Evolutionary conservation across 2,797 vertebrate species (phyloP), one percentile per base, ranked within the genome.

Genomic region (Coluber constrictor): DNA sequence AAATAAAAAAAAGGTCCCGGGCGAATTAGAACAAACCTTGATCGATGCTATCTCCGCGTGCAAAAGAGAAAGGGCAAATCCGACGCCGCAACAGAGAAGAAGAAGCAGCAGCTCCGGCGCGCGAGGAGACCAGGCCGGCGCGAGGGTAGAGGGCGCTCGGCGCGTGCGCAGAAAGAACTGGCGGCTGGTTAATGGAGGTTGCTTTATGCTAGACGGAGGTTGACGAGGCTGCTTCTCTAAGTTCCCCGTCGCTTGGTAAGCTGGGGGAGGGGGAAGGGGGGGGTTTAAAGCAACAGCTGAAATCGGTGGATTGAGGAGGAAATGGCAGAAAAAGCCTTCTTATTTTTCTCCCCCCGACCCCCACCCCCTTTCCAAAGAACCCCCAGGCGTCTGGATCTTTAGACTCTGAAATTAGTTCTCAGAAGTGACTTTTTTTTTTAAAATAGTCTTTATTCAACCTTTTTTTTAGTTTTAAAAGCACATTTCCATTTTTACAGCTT

Each of bases 221-320:
- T 29, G 37, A 5, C 20, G 87, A 25, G 57, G 8, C 20, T 60
- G 5, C 18, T 57, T 25, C 10, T 47, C 79, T 83, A 12, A n/a
- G 20, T 25, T 47, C 20, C 0, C 43, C 12, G 16, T 18, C n/a
- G 8, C 60, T 32, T 47, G 47, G 89, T 63, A 66, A 29, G 60
- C 9, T 10, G 3, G 3, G 5, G 1, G 9, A 7, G 56, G 16
- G n/a, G n/a, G n/a, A n/a, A 4, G 5, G 27, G 2, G 6, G 43
- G 61, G 29, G 47, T 51, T 51, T 90, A 20, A 90, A 66, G 4
- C 43, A 54, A 2, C 15, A 47, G 57, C 16, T 9, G 25, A 56
- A 56, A 20, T 47, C 10, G 20, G 20, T 25, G 79, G 23, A 5
- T 47, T n/a, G n/a, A 16, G 15, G 3, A 3, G 9, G 74, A 23